Conservation (phyloP, 2,113 vertebrate genomes). For the Stegostoma tigrinum region DNA sequence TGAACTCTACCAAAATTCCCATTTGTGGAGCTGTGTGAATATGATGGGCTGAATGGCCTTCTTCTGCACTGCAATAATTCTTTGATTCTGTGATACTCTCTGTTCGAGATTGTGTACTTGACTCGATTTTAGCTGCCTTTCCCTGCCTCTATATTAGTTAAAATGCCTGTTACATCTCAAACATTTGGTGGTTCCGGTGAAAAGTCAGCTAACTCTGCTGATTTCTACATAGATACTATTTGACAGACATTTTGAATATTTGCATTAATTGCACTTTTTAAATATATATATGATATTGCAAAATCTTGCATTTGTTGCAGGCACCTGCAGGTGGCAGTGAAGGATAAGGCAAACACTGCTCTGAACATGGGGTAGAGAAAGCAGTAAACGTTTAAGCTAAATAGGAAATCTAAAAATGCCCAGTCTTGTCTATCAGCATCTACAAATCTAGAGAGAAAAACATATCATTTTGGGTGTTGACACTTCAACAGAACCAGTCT, state of each 20-base stretch:
- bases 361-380: not conserved
- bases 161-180: not conserved
- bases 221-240: not conserved
- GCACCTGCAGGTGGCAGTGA: not conserved
- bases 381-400: not conserved
- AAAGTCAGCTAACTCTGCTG: not conserved
- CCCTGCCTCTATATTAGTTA: not conserved
- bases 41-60: no score
- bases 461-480: not conserved
- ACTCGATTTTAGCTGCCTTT: not conserved
- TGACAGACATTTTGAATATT: not conserved
- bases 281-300: not conserved
- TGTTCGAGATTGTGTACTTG: not conserved
- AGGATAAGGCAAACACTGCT: not conserved
- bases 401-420: not conserved
- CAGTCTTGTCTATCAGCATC: not conserved
- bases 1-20: no score
- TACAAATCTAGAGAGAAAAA: not conserved
- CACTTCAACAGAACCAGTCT: not conserved
- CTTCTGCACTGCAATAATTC: no score
- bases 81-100: no score
- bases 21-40: no score
- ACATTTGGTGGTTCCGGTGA: not conserved
- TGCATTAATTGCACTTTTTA: not conserved
- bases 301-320: not conserved